Evolutionary conservation across 1,140 invertebrate species (phyloP).

Genomic region (Lepidotrigona ventralis): DNA sequence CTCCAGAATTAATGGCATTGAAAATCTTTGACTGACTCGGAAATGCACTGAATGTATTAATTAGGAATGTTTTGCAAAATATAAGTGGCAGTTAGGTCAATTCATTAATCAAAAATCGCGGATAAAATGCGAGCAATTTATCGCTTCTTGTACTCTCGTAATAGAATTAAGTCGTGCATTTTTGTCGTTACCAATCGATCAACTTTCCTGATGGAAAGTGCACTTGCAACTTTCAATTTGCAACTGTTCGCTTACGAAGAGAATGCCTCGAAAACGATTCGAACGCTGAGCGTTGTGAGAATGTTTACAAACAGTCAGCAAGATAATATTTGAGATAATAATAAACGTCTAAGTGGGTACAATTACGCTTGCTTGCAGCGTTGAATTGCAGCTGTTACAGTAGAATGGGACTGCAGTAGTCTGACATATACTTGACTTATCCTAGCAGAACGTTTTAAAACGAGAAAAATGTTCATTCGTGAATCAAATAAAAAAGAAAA

Average conservation of each 20-base stretch:
- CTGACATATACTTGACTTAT: neutral
- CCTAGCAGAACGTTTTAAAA: neutral
- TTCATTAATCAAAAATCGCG: neutral
- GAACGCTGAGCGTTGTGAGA: neutral
- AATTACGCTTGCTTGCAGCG: neutral
- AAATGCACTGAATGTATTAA: neutral
- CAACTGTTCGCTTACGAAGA: neutral
- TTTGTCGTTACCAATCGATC: neutral
- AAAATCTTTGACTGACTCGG: neutral
- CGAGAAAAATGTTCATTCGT: neutral
- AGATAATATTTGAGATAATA: slow-evolving; percentile 12
- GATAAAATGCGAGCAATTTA: neutral
- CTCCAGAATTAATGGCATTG: neutral
- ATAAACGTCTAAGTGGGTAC: slow-evolving; percentile 2
- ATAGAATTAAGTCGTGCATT: neutral
- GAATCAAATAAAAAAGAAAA: neutral
- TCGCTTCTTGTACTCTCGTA: neutral
- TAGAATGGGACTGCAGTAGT: neutral
- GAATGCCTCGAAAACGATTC: neutral
- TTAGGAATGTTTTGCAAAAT: neutral
- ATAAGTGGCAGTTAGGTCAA: neutral
- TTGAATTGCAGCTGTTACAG: neutral
- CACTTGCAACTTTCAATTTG: neutral
- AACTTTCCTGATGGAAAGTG: slow-evolving; percentile 7
- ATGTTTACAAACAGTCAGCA: slow-evolving; percentile 3